Base-by-base conservation (phyloP, 2,113 vertebrate genomes). In the Clinocottus analis region DNA sequence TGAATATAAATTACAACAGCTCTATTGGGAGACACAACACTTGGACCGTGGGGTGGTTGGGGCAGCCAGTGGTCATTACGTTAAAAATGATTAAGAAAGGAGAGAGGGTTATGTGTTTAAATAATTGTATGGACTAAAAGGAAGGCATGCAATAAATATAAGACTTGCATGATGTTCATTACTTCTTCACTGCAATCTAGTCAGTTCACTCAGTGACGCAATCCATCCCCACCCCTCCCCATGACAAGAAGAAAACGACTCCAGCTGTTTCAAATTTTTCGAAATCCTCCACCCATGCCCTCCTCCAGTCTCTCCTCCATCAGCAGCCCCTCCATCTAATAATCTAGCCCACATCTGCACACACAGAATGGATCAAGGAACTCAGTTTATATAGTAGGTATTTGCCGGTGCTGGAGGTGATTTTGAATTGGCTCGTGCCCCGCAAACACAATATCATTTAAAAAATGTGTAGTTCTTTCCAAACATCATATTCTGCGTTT, bases 181-280 rank as follows among this genome's bases (percentile, higher is more conserved):
- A 41, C 58, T 31, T 3, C 29, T 62, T 3, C 43, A 33, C 29
- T 58, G 51, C 49, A 64, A 55, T 43, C 39, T 59, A 41, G 59
- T 69, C 39, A 35, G 58, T 71, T 47, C 3, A 4, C 47, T 56
- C 39, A 60, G 84, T 85, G 71, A 87, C 77, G 64, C 75, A 72
- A 83, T 59, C 77, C n/a, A n/a, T n/a, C n/a, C n/a, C n/a, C n/a
- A n/a, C n/a, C 43, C 29, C 29, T 1, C 37, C 23, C 3, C 80
- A 73, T 88, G 68, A 75, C 78, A 72, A 53, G 69, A 62, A 25
- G 61, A 76, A 83, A 82, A 72, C 2, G 1, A 39, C 64, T 80
- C 72, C 89, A 92, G 89, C 89, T 91, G 90, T 86, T 90, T 88
- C 83, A 82, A 61, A 82, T 91, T 90, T 87, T 56, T 80, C 72